Conservation (phyloP, 2,888 invertebrate genomes). For the Hypomecis punctinalis region DNA sequence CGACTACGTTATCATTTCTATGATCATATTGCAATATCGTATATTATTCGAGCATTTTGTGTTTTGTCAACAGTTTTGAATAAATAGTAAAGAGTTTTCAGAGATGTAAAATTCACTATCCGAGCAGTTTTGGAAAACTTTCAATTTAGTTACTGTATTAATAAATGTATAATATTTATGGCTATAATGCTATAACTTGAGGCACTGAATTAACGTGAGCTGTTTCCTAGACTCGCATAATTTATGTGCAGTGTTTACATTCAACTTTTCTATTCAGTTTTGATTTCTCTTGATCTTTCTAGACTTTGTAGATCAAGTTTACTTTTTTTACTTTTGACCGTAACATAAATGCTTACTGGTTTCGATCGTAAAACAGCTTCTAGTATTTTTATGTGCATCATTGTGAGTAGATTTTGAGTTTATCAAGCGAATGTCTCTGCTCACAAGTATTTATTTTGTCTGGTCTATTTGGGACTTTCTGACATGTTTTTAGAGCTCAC, state of each 20-base stretch:
- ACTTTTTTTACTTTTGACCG: conserved; percentile 20
- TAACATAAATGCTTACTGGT: conserved; percentile 22
- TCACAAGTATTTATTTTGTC: conserved; percentile 25
- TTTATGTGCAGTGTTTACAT: conserved; percentile 53
- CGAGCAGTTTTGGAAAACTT: background rate
- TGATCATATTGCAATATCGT: no score
- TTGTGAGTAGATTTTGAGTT: conserved; percentile 39
- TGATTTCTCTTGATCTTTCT: conserved; percentile 25
- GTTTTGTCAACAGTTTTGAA: no score
- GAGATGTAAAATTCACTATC: no score
- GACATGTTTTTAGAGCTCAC: conserved; percentile 27
- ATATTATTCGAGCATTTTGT: no score
- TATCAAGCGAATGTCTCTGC: conserved; percentile 33
- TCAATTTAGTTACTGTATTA: conserved; percentile 41
- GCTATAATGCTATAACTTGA: conserved; percentile 43
- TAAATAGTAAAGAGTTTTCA: no score
- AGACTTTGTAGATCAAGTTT: conserved; percentile 12
- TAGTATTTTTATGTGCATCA: conserved; percentile 34
- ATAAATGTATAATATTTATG: no score
- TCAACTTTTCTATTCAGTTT: conserved; percentile 20
- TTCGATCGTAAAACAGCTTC: conserved; percentile 39
- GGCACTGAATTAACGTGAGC: conserved; percentile 52
- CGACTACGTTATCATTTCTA: no score
- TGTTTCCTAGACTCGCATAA: conserved; percentile 45
- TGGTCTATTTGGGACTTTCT: conserved; percentile 42